Evolutionary conservation across 2,888 invertebrate species (phyloP), one percentile per base, ranked within the genome.

Genomic region (Hybos culiciformis): DNA sequence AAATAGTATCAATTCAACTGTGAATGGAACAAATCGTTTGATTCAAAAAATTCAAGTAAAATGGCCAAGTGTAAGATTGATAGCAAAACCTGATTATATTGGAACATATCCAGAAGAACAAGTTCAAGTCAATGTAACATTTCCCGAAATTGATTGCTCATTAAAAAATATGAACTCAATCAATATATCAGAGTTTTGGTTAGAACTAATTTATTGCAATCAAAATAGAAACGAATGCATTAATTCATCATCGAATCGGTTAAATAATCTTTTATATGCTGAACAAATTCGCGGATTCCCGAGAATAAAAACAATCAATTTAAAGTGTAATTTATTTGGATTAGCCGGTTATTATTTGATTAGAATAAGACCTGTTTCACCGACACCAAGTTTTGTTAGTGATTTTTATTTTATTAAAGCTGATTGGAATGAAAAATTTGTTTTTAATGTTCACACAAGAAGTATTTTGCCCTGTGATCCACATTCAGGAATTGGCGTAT

Each of bases 401-500:
- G 54, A 59, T 45, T 51, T 63, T 43, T 53, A 59, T 3, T 55
- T 60, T 43, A 52, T 65, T 6, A 59, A 53, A 41, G 84, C 83
- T 37, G 81, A 83, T 54, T 85, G 85, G 85, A 86, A 84, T 41
- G 80, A 83, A 51, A 80, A 84, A 58, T 88, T 83, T 59, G 83
- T 85, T 15, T 76, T 87, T 60, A 86, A 86, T 67, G 85, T 87
- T 3, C 83, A 83, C 61, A 84, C 84, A 0, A 75, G 80, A 20
- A 85, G 84, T 46, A 83, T 87, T 53, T 80, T 85, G 58, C 87
- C 86, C 1, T 87, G 87, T 62, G 84, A 83, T 52, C 78, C 77
- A 3, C 74, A 75, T 55, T 69, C 70, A 1, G 84, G 84, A 1
- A 75, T 87, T 12, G 73, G 80, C 0, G 86, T 84, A 7, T 72